phyloP scores from a whole-genome alignment of 2,797 vertebrate species.

The Sandelia bainsii region DNA sequence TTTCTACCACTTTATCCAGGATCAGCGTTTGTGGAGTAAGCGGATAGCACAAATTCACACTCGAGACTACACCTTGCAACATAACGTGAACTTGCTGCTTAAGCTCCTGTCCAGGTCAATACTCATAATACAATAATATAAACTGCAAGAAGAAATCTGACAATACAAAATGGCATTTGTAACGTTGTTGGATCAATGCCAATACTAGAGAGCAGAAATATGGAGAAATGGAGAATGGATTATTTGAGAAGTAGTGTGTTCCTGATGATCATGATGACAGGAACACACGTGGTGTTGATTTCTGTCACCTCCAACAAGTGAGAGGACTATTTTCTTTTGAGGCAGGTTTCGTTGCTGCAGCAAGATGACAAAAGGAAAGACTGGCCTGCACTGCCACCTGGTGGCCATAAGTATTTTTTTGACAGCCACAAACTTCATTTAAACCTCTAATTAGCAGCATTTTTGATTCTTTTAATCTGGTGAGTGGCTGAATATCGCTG shows the following conservation, averaged over 20 bases:
- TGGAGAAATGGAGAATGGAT: not conserved
- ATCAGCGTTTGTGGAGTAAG: constrained; percentile 52
- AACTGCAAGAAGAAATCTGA: not conserved
- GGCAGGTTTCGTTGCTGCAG: not conserved
- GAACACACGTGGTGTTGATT: no score
- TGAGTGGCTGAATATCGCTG: no score
- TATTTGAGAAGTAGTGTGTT: no score
- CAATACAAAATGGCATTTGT: constrained; percentile 2
- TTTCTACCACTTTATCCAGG: constrained; percentile 39
- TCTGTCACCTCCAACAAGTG: not conserved
- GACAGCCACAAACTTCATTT: no score
- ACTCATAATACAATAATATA: not conserved
- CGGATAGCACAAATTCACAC: constrained; percentile 36
- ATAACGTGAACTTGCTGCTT: constrained; percentile 16
- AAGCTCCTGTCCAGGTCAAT: constrained; percentile 34
- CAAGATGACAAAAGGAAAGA: not conserved
- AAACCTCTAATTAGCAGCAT: no score
- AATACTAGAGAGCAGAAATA: not conserved
- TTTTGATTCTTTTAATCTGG: no score
- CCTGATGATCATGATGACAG: no score
- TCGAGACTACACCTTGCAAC: constrained; percentile 41
- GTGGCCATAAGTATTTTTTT: constrained; percentile 39
- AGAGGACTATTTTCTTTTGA: not conserved
- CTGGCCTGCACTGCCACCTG: constrained; percentile 66
- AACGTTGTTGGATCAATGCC: no score